Percentiles rank a stretch among this genome's conserved stretches.
Evolutionary conservation across 1,140 invertebrate species (phyloP).

Genomic region (Drosophila erecta): DNA sequence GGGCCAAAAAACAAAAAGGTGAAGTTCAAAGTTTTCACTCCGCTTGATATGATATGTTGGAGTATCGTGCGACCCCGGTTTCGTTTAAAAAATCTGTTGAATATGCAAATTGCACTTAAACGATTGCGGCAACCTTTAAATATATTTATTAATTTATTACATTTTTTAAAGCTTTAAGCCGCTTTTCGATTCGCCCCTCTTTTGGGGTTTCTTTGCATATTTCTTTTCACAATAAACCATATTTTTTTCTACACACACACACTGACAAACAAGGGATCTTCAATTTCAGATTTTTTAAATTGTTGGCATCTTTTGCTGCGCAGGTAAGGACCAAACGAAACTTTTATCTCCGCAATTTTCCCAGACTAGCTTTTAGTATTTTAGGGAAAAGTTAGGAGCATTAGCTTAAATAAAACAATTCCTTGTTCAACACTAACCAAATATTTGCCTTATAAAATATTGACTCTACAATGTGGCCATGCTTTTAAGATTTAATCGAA

Average conservation of each 20-base stretch:
- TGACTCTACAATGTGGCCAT: too few species aligned
- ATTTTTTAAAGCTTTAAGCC: constrained; percentile 41
- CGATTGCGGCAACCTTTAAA: constrained; percentile 39
- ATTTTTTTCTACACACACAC: constrained; percentile 11
- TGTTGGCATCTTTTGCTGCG: constrained; percentile 3
- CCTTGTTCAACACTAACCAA: neutral
- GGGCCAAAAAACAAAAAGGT: constrained; percentile 50
- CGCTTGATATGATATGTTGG: constrained; percentile 37
- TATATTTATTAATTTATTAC: constrained; percentile 52
- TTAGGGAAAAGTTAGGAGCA: constrained; percentile 1
- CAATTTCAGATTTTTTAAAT: constrained; percentile 26
- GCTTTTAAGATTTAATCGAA: too few species aligned
- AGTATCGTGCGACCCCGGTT: constrained; percentile 8
- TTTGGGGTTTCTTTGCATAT: constrained; percentile 5
- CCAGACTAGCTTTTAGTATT: constrained; percentile 4
- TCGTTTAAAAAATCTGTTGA: constrained; percentile 45
- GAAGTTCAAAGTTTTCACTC: constrained; percentile 43
- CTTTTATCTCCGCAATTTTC: constrained; percentile 1
- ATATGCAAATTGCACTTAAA: constrained; percentile 64
- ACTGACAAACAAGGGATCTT: constrained; percentile 1
- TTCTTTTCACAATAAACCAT: constrained; percentile 20
- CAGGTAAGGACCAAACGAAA: constrained; percentile 3
- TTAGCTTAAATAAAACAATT: neutral
- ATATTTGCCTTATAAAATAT: too few species aligned
- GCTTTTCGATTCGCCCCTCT: constrained; percentile 17